Base-by-base conservation (phyloP, 2,888 invertebrate species). In the Cacoxenus indagator region DNA sequence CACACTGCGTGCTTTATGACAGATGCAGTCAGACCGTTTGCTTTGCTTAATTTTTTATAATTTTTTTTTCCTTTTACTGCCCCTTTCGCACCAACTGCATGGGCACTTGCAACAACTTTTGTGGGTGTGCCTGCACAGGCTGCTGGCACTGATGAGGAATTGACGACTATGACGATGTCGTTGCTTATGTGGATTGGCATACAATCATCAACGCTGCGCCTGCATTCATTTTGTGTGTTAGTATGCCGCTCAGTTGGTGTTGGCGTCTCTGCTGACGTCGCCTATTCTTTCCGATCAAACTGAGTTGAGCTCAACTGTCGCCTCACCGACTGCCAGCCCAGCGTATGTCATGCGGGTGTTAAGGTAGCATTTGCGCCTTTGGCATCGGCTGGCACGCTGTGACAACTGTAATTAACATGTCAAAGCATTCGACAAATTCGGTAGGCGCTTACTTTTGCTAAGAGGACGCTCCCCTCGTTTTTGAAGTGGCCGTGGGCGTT, bases 341-440 rank as follows among this genome's bases (percentile, higher is more conserved):
- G 22, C 24, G 29, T 61, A 43, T n/a, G 43, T 43, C 61, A 45
- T 62, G 61, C 45, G 61, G 61, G 45, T n/a, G 61, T 62, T 62
- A 43, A 62, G 45, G 43, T 24, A 43, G 61, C 61, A 45, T 43
- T 22, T 62, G 22, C 43, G 26, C 61, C 61, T 24, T 43, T 62
- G 24, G 61, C 26, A 45, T 62, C 43, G 27, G 9, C n/a, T n/a
- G n/a, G n/a, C n/a, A n/a, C n/a, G 54, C 5, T n/a, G 17, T 57
- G 57, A 45, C 61, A 78, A 71, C 76, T 76, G 78, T 72, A 78
- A 78, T 78, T 78, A 78, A 77, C 77, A 77, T 76, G 77, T 78
- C 73, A 73, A 77, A 73, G 73, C 73, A 72, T 24, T 76, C 78
- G 72, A 74, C 78, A 75, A 76, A 17, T 9, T 19, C n/a, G 19